Base-by-base conservation (phyloP, 1,140 invertebrate species). In the Trachymyrmex cornetzi region DNA sequence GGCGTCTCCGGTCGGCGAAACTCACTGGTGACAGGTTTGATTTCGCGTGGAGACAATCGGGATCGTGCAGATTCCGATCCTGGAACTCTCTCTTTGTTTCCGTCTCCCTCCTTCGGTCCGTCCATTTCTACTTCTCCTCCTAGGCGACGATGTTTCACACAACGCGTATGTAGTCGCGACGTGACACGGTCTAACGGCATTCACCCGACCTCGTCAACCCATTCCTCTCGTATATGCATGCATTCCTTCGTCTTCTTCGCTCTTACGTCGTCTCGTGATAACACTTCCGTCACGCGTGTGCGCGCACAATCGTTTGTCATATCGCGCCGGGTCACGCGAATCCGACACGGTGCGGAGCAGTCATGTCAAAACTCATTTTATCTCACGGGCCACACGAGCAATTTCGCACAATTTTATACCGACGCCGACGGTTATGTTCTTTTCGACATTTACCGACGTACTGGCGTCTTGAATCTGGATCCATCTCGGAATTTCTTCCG, bases 181-280 rank as follows among this genome's bases (percentile, higher is more conserved):
- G 50, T 63, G 89, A 87, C 80, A 89, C 74, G 79, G 69, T 90
- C 88, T 90, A 90, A 90, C 89, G 89, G 86, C 89, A 90, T 90
- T 86, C 86, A 77, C n/a, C 74, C 89, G 81, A 88, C 88, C 89
- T 88, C 89, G 89, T 90, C 88, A 86, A 77, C 71, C 81, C 64
- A 53, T 64, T 64, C 71, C n/a, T 84, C 34, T 53, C 57, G 53
- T 19, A 64, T 57, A 48, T 77, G 44, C 81, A 57, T 67, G 74
- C 84, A 79, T 87, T 90, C 77, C 77, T 59, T 59, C 19, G 44
- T 85, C 61, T 77, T 66, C 44, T 14, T 61, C 77, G 44, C 44
- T 79, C 55, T 44, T 77, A 77, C 77, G n/a, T 66, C 61, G 77
- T 24, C 7, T 24, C 24, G 77, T 66, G 59, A 79, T 79, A 79